phyloP scores from a whole-genome alignment of 92 coral and sea anemone genomes.

The Phymanthus crucifer region DNA sequence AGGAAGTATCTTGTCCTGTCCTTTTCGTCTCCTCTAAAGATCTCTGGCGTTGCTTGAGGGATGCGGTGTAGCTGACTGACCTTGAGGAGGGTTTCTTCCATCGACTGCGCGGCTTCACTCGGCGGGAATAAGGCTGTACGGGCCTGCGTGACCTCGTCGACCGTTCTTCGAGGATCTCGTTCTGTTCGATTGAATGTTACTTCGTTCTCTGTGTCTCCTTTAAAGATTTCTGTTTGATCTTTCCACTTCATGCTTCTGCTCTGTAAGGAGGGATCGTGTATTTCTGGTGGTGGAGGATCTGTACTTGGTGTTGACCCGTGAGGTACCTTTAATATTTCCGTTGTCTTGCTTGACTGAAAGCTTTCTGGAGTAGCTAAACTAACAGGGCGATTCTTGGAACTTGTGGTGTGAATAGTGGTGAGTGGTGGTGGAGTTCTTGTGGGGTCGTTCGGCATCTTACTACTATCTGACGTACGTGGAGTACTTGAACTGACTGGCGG shows the following conservation, averaged over 20 bases:
- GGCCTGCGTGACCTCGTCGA: not conserved
- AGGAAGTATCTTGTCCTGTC: constrained; percentile 51
- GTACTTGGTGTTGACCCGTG: not conserved
- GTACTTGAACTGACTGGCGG: not conserved
- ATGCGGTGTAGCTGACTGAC: constrained; percentile 56
- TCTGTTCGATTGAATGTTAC: constrained; percentile 3
- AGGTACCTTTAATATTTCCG: not conserved
- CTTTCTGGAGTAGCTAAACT: constrained; percentile 10
- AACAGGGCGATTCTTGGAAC: not conserved
- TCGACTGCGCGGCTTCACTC: constrained; percentile 16
- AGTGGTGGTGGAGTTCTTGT: not conserved
- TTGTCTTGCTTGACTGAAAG: constrained; percentile 7
- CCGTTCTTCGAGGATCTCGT: not conserved
- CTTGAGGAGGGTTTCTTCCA: constrained; percentile 43
- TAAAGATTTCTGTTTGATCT: not conserved
- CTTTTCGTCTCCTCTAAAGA: constrained; percentile 50
- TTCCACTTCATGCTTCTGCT: not conserved
- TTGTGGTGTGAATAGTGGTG: constrained; percentile 1
- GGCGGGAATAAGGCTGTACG: constrained; percentile 22
- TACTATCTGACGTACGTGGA: not conserved
- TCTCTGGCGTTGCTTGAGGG: constrained; percentile 53
- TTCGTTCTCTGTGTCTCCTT: not conserved
- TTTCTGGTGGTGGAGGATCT: not conserved
- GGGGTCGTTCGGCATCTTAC: not conserved
- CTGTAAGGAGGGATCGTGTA: not conserved